A percentile compares a stretch with the other conserved stretches of the same genome.
Evolutionary conservation across 2,113 vertebrate species (phyloP).

Genomic region (Dendrocopos noguchii): DNA sequence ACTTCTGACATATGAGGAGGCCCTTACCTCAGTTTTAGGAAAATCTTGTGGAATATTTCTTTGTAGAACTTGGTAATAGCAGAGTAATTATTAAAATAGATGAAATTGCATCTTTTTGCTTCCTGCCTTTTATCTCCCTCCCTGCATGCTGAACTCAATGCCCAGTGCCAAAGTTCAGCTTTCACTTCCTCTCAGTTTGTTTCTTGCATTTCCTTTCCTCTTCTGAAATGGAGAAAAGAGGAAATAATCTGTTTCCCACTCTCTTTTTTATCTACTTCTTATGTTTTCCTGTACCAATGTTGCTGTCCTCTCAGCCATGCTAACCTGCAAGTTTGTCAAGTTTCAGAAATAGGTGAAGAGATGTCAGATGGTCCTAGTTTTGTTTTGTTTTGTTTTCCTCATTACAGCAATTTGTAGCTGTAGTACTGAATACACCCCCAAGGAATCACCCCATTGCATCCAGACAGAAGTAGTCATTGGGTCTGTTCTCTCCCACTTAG

Average conservation of each 20-base stretch:
- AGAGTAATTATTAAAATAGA: neutral
- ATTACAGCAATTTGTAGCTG: neutral
- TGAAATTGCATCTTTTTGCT: neutral
- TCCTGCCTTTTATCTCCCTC: neutral
- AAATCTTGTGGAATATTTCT: neutral
- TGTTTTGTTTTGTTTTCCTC: neutral
- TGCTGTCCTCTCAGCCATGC: neutral
- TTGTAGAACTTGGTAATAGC: neutral
- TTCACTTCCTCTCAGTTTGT: neutral
- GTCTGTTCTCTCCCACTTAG: neutral
- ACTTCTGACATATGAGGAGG: neutral
- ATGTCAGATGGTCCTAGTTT: neutral
- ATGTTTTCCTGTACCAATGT: neutral
- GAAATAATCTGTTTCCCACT: neutral
- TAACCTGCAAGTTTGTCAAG: neutral
- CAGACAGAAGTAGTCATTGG: neutral
- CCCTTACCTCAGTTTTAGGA: neutral
- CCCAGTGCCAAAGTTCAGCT: neutral
- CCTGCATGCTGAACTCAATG: accelerated
- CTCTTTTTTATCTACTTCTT: neutral
- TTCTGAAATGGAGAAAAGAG: neutral
- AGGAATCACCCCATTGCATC: neutral
- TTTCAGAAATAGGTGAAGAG: neutral
- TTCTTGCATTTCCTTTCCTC: neutral
- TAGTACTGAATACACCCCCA: neutral